Evolutionary conservation across 2,113 vertebrate species (phyloP), one percentile per base, ranked within the genome.

Genomic region (Notechis scutatus): DNA sequence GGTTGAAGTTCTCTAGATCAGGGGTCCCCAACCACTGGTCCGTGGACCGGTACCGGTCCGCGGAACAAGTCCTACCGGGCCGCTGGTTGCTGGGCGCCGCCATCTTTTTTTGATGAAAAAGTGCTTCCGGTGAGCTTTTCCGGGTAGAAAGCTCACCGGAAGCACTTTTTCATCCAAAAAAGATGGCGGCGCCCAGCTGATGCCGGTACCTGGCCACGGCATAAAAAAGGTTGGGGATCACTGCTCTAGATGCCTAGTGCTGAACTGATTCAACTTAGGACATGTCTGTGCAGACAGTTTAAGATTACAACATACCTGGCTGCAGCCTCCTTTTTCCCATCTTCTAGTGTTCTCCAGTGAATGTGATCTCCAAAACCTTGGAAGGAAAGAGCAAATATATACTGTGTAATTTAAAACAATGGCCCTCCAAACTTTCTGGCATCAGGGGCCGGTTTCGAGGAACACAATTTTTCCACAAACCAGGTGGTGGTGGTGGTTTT

Each of bases 351-450:
- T 96, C 99, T 98, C 99, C 99, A 99, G 90, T 99, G 97, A 97
- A 99, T 99, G 93, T 99, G 98, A 93, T 99, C 99, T 92, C 99
- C 99, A 95, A 99, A 99, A 87, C 99, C 99, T 99, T 95, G 26
- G 96, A 93, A 90, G 94, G 96, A 88, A 96, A 95, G 85, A 54
- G 1, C 92, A 92, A 94, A 95, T 95, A 94, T 97, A 93, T 87
- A 91, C 55, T 92, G 93, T 20, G 88, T n/a, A 15, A 93, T 74
- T 92, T 91, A 90, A 94, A 59, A 9, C 5, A n/a, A 15, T 15
- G 12, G 12, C 64, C 9, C 29, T 50, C 64, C 29, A 69, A 69
- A 5, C 64, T 69, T 69, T 69, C 15, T 69, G 10, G 64, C 64
- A n/a, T 4, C 1, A 69, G 29, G 29, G 29, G 29, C 29, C 4